A percentile compares a stretch with the other conserved stretches of the same genome.
Conservation (phyloP, 2,113 vertebrate species). For the Hylia prasina region DNA sequence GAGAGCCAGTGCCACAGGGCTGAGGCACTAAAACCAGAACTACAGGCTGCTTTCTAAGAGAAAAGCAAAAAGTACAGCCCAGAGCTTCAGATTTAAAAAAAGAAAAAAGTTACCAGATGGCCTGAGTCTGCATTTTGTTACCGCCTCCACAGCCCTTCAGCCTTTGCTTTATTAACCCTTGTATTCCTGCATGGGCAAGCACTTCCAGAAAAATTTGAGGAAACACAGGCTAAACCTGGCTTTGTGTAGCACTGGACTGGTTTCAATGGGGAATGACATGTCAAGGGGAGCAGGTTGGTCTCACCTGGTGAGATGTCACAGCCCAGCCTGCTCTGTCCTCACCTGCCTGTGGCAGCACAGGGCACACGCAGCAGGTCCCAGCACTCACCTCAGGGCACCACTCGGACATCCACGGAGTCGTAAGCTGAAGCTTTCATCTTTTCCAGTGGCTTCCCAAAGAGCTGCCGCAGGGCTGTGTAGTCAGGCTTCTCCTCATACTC, state of each 20-base stretch:
- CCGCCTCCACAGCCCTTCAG: not conserved
- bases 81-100: not conserved
- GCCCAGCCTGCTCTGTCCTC: not conserved
- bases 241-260: not conserved
- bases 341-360: not conserved
- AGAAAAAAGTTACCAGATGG: not conserved
- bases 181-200: not conserved
- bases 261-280: accelerated
- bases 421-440: constrained; percentile 67
- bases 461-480: constrained; percentile 71
- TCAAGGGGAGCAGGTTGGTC: not conserved
- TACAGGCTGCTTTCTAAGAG: not conserved
- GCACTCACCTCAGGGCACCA: constrained; percentile 51
- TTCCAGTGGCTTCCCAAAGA: constrained; percentile 65
- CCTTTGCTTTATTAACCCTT: not conserved
- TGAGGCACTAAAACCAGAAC: not conserved
- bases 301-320: not conserved
- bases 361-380: accelerated
- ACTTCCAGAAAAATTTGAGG: not conserved
- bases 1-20: not conserved
- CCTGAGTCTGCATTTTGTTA: not conserved
- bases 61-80: not conserved
- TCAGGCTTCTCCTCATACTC: constrained; percentile 81
- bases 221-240: not conserved
- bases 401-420: constrained; percentile 39